Percentiles rank a stretch among this genome's conserved stretches.
Evolutionary conservation across 2,797 vertebrate genomes (phyloP).

Genomic region (Poeciliopsis presidionis): DNA sequence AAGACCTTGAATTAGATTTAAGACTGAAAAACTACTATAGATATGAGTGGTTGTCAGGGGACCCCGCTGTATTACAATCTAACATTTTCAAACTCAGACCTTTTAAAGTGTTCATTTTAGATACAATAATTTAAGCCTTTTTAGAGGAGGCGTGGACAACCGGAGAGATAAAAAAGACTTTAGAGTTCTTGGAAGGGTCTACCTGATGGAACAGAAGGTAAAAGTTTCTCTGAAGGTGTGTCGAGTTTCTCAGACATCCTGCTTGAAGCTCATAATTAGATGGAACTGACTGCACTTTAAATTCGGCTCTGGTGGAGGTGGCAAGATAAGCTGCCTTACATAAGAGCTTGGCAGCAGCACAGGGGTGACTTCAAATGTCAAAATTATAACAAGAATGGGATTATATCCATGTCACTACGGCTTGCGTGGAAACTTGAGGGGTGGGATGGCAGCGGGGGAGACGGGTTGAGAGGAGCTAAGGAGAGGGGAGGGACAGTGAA

Average conservation of each 20-base stretch:
- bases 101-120: too few species aligned
- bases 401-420: slow-evolving; percentile 47
- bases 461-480: not conserved
- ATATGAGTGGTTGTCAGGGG: too few species aligned
- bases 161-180: not conserved
- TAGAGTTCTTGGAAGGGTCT: not conserved
- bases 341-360: slow-evolving; percentile 45
- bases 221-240: not conserved
- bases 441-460: not conserved
- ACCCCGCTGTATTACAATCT: too few species aligned
- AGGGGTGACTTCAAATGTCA: slow-evolving; percentile 50
- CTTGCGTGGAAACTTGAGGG: slow-evolving; percentile 17
- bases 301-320: slow-evolving; percentile 18
- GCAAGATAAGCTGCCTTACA: slow-evolving; percentile 43
- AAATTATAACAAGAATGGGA: slow-evolving; percentile 45
- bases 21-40: too few species aligned
- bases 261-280: not conserved
- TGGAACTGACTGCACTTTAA: slow-evolving; percentile 2
- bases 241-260: not conserved
- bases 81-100: too few species aligned
- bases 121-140: too few species aligned
- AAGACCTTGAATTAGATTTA: too few species aligned
- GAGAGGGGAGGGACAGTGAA: slow-evolving; percentile 3
- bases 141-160: too few species aligned
- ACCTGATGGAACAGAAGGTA: not conserved